Base-by-base conservation (phyloP, 2,888 invertebrate genomes). In the Scaptomyza cyrtandrae region DNA sequence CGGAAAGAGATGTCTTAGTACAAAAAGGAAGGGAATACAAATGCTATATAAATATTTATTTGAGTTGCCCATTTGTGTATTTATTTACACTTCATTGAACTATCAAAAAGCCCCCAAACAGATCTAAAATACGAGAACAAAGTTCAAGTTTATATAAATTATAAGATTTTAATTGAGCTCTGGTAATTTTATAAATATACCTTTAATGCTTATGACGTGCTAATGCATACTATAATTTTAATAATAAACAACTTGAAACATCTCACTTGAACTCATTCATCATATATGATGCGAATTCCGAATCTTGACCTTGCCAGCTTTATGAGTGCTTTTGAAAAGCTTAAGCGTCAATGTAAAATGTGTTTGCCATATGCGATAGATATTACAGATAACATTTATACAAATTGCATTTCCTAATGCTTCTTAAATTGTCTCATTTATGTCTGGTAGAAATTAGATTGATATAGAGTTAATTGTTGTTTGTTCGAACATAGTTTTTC, bases 321-420 rank as follows among this genome's bases (percentile, higher is more conserved):
- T 19, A 1, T 24, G n/a, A 6, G 24, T 35, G 2, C n/a, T 13
- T 44, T 39, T 49, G 3, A 46, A 45, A 27, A 45, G 10, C 13
- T 39, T 14, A 2, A 27, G 9, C 14, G 48, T 11, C 71, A 57
- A 49, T 57, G 50, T 16, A 16, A 11, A 45, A 45, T 67, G n/a
- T 19, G 16, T 24, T 65, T 48, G 19, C 19, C 19, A 19, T 19
- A 19, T 19, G 19, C 19, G 19, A n/a, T n/a, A n/a, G n/a, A n/a
- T n/a, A n/a, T n/a, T n/a, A 24, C 16, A 44, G 10, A 19, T 63
- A 14, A 16, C 41, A 49, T 16, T 62, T 62, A 14, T n/a, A 14
- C 29, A 16, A n/a, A 29, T 27, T n/a, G 4, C n/a, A 35, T 52
- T 49, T 66, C 52, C 59, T 39, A n/a, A 73, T 35, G 9, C 11